phyloP scores from a whole-genome alignment of 2,797 vertebrate species.

The Mormyrus proboscirostris region DNA sequence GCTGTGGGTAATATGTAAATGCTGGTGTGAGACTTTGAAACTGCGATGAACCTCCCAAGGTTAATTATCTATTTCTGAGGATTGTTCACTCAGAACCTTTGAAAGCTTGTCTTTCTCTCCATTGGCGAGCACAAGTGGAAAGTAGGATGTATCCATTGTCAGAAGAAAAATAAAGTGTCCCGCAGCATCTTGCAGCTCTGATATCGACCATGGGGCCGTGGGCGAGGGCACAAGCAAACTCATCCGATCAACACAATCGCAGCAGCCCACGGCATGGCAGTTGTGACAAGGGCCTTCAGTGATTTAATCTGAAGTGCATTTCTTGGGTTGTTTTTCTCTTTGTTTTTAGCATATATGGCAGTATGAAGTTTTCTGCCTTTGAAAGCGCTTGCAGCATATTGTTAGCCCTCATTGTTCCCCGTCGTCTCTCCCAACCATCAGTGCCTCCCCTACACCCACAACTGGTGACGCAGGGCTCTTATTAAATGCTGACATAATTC shows the following conservation, averaged over 20 bases:
- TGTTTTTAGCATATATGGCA: neutral
- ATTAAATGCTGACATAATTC: constrained; percentile 13
- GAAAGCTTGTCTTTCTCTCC: neutral
- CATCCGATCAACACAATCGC: neutral
- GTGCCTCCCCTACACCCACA: neutral
- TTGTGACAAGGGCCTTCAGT: neutral
- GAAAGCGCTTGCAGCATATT: constrained; percentile 3
- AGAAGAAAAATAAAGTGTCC: neutral
- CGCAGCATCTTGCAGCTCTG: neutral
- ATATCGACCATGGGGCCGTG: neutral
- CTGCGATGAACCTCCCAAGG: neutral
- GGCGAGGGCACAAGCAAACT: neutral
- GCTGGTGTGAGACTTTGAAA: neutral
- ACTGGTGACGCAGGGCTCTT: neutral
- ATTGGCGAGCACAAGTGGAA: neutral
- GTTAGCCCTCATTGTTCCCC: neutral
- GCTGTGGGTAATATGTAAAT: neutral
- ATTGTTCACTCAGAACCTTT: neutral
- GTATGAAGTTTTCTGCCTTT: neutral
- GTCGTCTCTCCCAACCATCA: neutral
- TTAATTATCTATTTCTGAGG: neutral
- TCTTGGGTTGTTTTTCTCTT: neutral
- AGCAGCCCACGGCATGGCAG: neutral
- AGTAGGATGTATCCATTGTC: neutral
- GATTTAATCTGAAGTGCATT: constrained; percentile 4